Conservation (phyloP, 2,113 vertebrate species). For the Hippolais icterina region DNA sequence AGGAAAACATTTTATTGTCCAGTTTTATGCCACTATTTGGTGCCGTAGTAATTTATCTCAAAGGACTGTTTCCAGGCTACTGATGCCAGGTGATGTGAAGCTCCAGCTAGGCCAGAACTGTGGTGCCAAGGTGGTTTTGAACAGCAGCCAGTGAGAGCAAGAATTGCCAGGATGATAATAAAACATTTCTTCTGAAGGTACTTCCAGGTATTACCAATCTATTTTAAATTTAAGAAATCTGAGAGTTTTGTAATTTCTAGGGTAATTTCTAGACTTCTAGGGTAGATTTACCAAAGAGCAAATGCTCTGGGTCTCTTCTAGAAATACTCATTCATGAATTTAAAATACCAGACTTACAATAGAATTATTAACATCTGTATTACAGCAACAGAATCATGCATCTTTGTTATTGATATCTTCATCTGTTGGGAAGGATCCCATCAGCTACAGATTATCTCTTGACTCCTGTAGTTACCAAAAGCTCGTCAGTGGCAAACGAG, state of each 20-base stretch:
- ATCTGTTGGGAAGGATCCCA: background rate
- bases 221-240: conserved; percentile 51
- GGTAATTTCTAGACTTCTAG: background rate
- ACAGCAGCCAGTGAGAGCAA: conserved; percentile 15
- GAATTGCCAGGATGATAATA: conserved; percentile 48
- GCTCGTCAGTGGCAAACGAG: background rate
- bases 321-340: background rate
- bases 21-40: conserved; percentile 42
- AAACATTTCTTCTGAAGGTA: conserved; percentile 7
- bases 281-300: background rate
- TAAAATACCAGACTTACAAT: background rate
- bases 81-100: conserved; percentile 64
- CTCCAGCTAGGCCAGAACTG: background rate
- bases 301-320: background rate
- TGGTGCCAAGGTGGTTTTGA: conserved; percentile 60
- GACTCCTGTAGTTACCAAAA: background rate
- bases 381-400: background rate
- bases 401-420: background rate
- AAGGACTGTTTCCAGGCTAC: conserved; percentile 26
- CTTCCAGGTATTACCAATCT: conserved; percentile 10
- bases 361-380: background rate
- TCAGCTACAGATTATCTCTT: background rate
- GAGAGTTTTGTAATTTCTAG: background rate
- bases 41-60: conserved; percentile 22
- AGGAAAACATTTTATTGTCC: conserved; percentile 20